These are phyloP conservation scores for Heterochromis multidens DNA, from an alignment of 2,113 vertebrate genomes.

Conservation along the genomic window DNA sequence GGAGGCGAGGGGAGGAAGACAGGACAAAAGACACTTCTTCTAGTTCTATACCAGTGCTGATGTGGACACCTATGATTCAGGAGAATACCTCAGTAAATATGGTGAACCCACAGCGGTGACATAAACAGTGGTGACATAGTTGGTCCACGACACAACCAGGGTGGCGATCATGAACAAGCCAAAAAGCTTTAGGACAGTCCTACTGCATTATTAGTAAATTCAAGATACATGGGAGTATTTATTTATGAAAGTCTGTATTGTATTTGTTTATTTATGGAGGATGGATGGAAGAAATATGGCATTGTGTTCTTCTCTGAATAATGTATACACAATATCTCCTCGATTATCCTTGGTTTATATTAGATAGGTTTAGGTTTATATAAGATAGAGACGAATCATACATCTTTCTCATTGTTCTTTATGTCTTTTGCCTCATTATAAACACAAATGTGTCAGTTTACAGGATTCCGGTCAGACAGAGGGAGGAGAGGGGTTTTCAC, in stretches of 20 bases:
- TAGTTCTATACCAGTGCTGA: background rate
- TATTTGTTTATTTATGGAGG: background rate
- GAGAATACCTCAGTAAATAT: background rate
- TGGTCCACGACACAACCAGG: background rate
- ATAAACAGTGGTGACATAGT: background rate
- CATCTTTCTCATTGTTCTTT: background rate
- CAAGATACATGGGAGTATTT: background rate
- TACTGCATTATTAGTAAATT: fast-evolving
- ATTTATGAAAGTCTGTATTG: background rate
- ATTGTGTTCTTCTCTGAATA: background rate
- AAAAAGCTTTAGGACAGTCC: background rate
- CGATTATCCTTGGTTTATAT: background rate
- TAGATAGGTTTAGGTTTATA: too few relatives aligned
- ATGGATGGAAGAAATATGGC: background rate
- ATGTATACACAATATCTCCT: background rate
- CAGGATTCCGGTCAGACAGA: too few relatives aligned
- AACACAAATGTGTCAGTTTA: too few relatives aligned
- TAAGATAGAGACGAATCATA: background rate
- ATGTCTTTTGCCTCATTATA: background rate
- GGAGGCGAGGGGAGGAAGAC: too few relatives aligned
- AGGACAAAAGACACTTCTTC: too few relatives aligned
- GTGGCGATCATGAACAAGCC: background rate
- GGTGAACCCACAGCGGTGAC: too few relatives aligned
- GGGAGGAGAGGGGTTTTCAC: too few relatives aligned
- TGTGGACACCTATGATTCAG: background rate